These are phyloP conservation scores for Cacatua alba DNA, from an alignment of 2,113 vertebrate genomes.

Conservation along the genomic window DNA sequence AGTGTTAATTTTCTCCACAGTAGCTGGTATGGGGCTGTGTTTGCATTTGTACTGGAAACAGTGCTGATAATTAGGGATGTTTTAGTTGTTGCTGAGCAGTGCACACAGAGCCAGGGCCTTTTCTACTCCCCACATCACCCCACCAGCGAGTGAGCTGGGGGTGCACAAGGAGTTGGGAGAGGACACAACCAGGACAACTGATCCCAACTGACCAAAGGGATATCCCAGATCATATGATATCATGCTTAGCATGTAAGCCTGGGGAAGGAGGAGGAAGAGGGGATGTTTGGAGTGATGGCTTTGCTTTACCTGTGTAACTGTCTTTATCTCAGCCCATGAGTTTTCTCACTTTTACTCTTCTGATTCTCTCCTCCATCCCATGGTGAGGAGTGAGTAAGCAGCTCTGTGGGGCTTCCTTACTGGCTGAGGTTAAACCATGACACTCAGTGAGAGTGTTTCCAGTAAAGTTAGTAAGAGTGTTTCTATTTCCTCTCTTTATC, in stretches of 20 bases:
- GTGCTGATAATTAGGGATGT: neutral
- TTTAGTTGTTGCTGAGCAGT: neutral
- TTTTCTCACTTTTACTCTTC: neutral
- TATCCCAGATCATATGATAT: neutral
- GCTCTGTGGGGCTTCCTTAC: neutral
- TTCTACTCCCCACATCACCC: neutral
- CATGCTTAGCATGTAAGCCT: neutral
- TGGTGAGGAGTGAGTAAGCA: neutral
- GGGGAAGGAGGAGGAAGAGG: neutral
- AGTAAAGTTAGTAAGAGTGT: neutral
- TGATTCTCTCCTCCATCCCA: neutral
- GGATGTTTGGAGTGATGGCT: neutral
- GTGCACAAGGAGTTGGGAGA: neutral
- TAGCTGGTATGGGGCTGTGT: neutral
- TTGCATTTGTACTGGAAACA: neutral
- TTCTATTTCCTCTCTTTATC: slow-evolving; percentile 29
- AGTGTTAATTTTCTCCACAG: neutral
- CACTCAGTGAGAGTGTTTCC: neutral
- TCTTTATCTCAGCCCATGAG: neutral
- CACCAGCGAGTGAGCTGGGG: neutral
- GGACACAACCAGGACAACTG: neutral
- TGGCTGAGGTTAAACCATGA: neutral
- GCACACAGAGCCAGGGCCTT: neutral
- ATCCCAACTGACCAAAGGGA: neutral
- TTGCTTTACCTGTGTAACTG: neutral